Evolutionary conservation across 2,113 vertebrate species (phyloP).

Genomic region (Petrocephalus zakoni): DNA sequence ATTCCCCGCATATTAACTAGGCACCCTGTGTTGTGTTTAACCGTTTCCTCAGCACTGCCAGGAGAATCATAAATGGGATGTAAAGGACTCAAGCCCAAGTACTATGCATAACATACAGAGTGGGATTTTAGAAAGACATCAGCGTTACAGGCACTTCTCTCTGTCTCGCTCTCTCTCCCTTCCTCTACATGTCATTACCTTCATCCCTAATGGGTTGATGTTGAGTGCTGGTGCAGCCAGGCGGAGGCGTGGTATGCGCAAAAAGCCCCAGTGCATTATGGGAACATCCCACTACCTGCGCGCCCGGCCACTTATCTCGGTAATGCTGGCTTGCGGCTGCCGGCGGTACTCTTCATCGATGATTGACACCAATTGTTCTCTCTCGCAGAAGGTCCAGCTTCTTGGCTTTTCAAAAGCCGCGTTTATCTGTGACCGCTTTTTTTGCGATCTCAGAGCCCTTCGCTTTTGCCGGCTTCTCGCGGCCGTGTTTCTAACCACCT

Average conservation of each 20-base stretch:
- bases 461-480: neutral
- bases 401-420: neutral
- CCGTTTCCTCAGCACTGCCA: neutral
- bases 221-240: neutral
- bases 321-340: neutral
- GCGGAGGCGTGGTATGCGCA: neutral
- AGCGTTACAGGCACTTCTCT: neutral
- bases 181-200: neutral
- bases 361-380: neutral
- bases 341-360: neutral
- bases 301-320: neutral
- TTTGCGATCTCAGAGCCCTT: neutral
- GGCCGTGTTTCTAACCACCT: neutral
- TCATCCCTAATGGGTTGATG: neutral
- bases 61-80: neutral
- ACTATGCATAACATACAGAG: neutral
- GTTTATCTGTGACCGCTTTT: neutral
- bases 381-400: neutral
- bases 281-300: neutral
- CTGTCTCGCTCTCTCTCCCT: neutral
- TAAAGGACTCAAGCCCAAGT: neutral
- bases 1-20: neutral
- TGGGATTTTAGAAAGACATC: neutral
- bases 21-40: neutral
- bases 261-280: neutral